Evolutionary conservation across 2,888 invertebrate species (phyloP), one percentile per base, ranked within the genome.

Genomic region (Peribatodes rhomboidaria): DNA sequence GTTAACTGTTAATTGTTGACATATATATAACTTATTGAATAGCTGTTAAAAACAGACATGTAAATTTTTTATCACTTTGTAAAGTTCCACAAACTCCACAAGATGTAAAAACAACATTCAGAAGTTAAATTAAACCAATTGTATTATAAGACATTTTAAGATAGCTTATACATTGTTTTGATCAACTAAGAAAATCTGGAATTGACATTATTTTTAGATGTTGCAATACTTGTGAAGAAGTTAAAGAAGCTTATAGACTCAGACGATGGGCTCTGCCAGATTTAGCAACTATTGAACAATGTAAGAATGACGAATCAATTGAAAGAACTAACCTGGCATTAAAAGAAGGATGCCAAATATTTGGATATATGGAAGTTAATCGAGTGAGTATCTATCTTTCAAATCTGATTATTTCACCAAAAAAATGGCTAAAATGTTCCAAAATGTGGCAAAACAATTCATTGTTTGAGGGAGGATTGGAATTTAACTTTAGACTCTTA

Each of bases 201-300:
- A 39, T 22, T 52, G 57, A 14, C 2, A 27, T 46, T 46, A 2
- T n/a, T 69, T 63, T 41, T 76, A 98, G 98, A 77, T 99, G 99
- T 85, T 99, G 99, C 85, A 98, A 99, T 85, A 98, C 98, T 13
- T 99, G 99, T 92, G 98, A 98, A 69, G 98, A 99, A 60, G 98
- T 99, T 0, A 95, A 97, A 85, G 97, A 98, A 85, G 99, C 99
- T 0, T 99, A 99, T 85, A 95, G 97, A 74, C 85, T 94, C 71
- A 96, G 96, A 84, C 96, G 97, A 71, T 99, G 99, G 97, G 98
- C 98, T 67, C 94, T 97, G 73, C 96, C 96, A 22, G 96, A 97
- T 76, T 92, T 97, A 27, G 95, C 96, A 61, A 95, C 95, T 67
- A 96, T 99, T 77, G 97, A 96, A 73, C 99, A 99, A 87, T 99